Evolutionary conservation across 2,888 invertebrate genomes (phyloP).

Genomic region (Melinaea marsaeus): DNA sequence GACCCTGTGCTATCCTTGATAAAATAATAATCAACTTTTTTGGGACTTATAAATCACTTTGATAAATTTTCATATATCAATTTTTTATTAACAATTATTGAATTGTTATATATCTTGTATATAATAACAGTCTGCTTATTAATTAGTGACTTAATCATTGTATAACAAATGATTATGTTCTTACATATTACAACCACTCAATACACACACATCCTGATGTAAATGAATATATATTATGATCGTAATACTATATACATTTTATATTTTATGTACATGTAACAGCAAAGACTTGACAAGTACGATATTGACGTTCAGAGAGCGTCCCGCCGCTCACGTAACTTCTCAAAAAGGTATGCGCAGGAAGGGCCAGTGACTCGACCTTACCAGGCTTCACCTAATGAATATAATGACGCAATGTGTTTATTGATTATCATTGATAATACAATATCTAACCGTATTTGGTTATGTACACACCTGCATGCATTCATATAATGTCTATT

Average conservation of each 20-base stretch:
- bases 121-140: too few relatives aligned
- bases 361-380: constrained; percentile 72
- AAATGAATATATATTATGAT: too few relatives aligned
- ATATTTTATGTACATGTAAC: constrained; percentile 11
- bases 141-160: too few relatives aligned
- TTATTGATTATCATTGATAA: constrained; percentile 56
- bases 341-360: constrained; percentile 66
- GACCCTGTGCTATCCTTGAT: too few relatives aligned
- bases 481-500: constrained; percentile 10
- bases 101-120: too few relatives aligned
- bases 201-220: too few relatives aligned
- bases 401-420: constrained; percentile 60
- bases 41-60: too few relatives aligned
- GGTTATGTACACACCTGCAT: constrained; percentile 31
- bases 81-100: too few relatives aligned
- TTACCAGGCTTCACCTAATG: constrained; percentile 50
- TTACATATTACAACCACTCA: too few relatives aligned
- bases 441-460: constrained; percentile 40
- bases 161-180: too few relatives aligned
- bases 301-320: constrained; percentile 59
- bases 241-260: background rate
- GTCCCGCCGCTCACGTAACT: constrained; percentile 65
- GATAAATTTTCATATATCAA: too few relatives aligned
- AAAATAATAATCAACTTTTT: too few relatives aligned
- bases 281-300: constrained; percentile 21